These are phyloP conservation scores for Nerophis lumbriciformis DNA, from an alignment of 2,113 vertebrate species.

Conservation along the genomic window DNA sequence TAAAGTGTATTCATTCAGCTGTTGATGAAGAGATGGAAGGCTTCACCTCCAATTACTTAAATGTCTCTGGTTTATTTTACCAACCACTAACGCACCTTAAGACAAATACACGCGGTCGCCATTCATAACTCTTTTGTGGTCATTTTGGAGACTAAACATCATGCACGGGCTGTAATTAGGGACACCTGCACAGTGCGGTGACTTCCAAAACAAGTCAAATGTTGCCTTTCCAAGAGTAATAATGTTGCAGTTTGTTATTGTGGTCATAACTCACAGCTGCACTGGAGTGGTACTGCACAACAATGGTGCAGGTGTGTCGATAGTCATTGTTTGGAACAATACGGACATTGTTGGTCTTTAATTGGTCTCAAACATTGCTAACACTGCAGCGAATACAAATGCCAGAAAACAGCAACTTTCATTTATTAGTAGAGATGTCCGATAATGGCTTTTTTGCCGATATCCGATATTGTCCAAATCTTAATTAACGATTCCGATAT, in stretches of 20 bases:
- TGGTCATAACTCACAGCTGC: not conserved
- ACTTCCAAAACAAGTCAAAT: not conserved
- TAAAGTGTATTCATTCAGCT: constrained; percentile 31
- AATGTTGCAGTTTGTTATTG: not conserved
- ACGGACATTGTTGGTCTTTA: not conserved
- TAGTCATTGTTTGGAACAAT: no score
- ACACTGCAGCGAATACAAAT: no score
- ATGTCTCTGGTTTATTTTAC: constrained; percentile 20
- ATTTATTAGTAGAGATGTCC: no score
- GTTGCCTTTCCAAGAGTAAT: not conserved
- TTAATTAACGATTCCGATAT: no score
- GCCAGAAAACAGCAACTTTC: no score
- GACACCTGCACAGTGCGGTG: not conserved
- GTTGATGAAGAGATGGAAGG: constrained; percentile 31
- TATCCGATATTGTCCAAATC: no score
- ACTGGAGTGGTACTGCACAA: not conserved
- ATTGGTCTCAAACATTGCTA: no score
- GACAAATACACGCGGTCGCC: constrained; percentile 11
- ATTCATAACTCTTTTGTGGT: no score
- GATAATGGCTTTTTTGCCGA: no score
- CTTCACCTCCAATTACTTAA: constrained; percentile 17
- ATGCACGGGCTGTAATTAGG: not conserved
- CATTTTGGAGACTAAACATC: not conserved
- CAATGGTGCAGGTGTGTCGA: no score
- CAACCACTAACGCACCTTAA: constrained; percentile 17